phyloP scores from a whole-genome alignment of 2,888 invertebrate species.

The Nymphalis c-album region DNA sequence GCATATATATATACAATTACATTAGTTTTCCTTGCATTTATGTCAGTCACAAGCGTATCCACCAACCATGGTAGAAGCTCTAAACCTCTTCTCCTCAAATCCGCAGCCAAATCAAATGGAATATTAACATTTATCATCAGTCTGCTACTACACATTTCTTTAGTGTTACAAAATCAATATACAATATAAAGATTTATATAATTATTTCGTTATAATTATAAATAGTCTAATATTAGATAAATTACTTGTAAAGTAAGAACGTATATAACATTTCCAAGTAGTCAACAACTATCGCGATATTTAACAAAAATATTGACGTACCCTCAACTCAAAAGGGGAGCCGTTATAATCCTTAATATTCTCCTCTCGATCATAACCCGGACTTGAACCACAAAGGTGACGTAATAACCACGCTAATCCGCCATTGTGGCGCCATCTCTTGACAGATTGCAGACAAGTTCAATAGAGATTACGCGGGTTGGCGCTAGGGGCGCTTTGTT shows the following conservation, averaged over 20 bases:
- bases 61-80: too few relatives aligned
- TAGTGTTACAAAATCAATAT: too few relatives aligned
- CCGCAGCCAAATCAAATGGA: too few relatives aligned
- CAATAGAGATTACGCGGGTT: constrained; percentile 67
- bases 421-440: constrained; percentile 78
- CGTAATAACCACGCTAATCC: constrained; percentile 79
- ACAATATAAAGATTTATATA: too few relatives aligned
- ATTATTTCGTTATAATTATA: too few relatives aligned
- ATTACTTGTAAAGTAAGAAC: not conserved
- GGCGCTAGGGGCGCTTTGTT: constrained; percentile 71
- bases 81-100: too few relatives aligned
- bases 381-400: constrained; percentile 70
- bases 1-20: too few relatives aligned
- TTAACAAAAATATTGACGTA: constrained; percentile 22
- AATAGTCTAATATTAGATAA: too few relatives aligned
- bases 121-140: too few relatives aligned
- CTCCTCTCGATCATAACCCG: constrained; percentile 74
- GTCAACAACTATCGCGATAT: constrained; percentile 6
- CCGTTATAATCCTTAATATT: constrained; percentile 79
- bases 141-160: too few relatives aligned
- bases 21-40: too few relatives aligned
- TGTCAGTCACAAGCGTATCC: too few relatives aligned
- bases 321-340: constrained; percentile 55
- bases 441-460: constrained; percentile 74
- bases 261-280: not conserved